Base-by-base conservation (phyloP, 2,888 invertebrate species). In the Caenorhabditis zanzibari region DNA sequence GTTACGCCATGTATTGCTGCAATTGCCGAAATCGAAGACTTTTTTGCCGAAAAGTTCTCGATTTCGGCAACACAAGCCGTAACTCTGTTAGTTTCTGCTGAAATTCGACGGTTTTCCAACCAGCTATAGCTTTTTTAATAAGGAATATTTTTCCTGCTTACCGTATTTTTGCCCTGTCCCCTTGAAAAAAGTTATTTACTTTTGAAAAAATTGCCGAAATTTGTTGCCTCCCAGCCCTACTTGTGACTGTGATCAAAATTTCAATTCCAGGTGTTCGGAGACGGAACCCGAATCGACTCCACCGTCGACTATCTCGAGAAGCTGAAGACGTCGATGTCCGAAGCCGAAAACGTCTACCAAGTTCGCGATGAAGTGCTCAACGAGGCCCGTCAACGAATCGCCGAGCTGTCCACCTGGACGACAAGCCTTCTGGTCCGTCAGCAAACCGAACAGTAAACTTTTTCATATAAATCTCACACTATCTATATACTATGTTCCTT, bases 311-410 rank as follows among this genome's bases (percentile, higher is more conserved):
- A 86, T 58, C 69, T 88, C 56, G 84, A 86, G 49, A 64, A 68
- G 10, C 72, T 88, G 59, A 80, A 85, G 35, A 73, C 54, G 10
- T 73, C 66, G 26, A 28, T 88, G 26, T 54, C 72, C n/a, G 85
- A 88, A 44, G 83, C 86, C 16, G 77, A 85, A 14, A 71, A 83
- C 49, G 84, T 88, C 24, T 86, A 86, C 73, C 61, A 86, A 82
- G 86, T 88, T 47, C 74, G 88, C 22, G 88, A 88, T 64, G 86
- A 86, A 77, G 85, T 86, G 5, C 59, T 87, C 10, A 44, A 66
- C 61, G 87, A 87, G 75, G 86, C 86, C 14, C 87, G 86, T 56
- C 86, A 86, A 76, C 84, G 85, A 10, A 44, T 87, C 44, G 83
- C 83, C 74, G 87, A 87, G 54, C 64, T 87, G 58, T 74, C 80